Conservation (phyloP, 2,113 vertebrate genomes). For the Tupaia tana region DNA sequence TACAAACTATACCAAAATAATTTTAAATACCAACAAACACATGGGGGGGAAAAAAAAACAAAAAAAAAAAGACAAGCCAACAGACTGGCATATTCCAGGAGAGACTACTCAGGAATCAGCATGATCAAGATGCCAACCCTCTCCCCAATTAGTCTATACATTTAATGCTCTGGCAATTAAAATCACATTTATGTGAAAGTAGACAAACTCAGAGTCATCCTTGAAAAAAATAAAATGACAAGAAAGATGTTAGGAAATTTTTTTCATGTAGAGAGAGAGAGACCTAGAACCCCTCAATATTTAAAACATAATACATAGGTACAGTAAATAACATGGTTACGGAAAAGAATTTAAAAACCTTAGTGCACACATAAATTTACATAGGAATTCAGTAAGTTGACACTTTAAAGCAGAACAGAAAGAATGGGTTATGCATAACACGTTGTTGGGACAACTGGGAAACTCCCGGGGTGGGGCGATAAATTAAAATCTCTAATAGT, state of each 20-base stretch:
- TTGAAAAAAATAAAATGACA: background rate
- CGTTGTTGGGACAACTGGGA: background rate
- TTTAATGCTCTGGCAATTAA: background rate
- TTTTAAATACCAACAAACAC: background rate
- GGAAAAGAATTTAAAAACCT: rapidly evolving
- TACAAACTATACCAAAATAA: background rate
- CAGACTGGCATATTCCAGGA: background rate
- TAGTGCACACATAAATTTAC: background rate
- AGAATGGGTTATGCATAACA: too few relatives aligned
- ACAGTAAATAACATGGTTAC: rapidly evolving
- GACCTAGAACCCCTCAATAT: too few relatives aligned
- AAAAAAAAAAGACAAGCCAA: background rate
- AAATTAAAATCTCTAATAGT: background rate
- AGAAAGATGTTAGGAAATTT: background rate
- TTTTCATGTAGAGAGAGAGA: background rate
- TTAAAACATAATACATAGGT: background rate
- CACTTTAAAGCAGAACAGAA: background rate
- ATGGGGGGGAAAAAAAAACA: too few relatives aligned
- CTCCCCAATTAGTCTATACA: background rate
- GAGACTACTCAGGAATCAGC: background rate
- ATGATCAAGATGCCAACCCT: background rate
- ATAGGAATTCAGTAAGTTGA: background rate
- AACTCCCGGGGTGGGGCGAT: too few relatives aligned
- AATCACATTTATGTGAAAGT: background rate
- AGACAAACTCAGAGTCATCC: background rate